Evolutionary conservation across 2,888 invertebrate genomes (phyloP).

Genomic region (Protonemura montana): DNA sequence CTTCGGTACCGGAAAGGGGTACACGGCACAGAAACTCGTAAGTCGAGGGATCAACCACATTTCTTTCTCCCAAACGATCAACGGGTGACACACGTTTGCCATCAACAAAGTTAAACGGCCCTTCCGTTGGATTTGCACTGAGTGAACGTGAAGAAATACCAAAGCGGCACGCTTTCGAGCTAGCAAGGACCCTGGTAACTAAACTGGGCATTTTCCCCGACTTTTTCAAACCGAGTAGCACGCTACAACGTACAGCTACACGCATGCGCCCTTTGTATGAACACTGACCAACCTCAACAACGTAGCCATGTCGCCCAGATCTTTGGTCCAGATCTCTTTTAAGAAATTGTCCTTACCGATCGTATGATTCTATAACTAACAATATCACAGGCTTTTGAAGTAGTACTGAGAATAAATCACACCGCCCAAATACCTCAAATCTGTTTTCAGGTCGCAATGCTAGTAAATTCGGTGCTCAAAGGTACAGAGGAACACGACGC

Average conservation of each 20-base stretch:
- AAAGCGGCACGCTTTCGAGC: neutral
- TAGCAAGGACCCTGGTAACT: neutral
- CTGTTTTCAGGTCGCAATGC: too few species aligned
- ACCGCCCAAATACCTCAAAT: too few species aligned
- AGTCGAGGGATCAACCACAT: constrained; percentile 53
- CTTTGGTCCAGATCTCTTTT: too few species aligned
- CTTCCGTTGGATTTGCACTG: constrained; percentile 20
- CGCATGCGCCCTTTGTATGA: neutral
- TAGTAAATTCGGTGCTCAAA: too few species aligned
- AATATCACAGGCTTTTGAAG: too few species aligned
- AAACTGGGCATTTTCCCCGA: neutral
- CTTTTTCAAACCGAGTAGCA: neutral
- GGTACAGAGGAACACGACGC: too few species aligned
- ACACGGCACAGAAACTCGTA: constrained; percentile 51
- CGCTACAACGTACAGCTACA: neutral
- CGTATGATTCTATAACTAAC: too few species aligned
- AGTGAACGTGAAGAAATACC: neutral
- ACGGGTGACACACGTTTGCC: constrained; percentile 50
- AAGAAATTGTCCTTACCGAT: too few species aligned
- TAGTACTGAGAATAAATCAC: too few species aligned
- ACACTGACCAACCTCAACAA: neutral
- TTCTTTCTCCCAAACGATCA: constrained; percentile 44
- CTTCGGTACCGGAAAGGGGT: constrained; percentile 53
- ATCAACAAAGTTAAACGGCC: constrained; percentile 52
- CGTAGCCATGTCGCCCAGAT: neutral